A percentile compares a stretch with the other conserved stretches of the same genome.
Conservation (phyloP, 2,113 vertebrate genomes). For the Archilochus colubris region DNA sequence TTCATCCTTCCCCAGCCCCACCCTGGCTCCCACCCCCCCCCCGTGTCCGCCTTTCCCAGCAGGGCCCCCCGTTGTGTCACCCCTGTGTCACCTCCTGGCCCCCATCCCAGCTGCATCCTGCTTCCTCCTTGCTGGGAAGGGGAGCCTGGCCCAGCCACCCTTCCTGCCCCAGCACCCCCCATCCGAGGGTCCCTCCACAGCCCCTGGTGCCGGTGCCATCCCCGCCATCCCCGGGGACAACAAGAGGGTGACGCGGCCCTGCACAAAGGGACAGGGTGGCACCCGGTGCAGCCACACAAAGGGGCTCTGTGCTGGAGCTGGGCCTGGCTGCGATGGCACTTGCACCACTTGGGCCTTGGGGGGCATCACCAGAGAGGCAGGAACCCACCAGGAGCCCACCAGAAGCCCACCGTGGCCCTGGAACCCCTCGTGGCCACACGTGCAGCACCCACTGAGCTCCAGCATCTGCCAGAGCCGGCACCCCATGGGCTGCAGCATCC, state of each 20-base stretch:
- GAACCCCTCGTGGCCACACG: background rate
- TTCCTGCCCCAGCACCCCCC: background rate
- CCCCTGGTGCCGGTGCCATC: background rate
- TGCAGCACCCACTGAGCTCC: background rate
- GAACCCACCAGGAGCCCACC: no score
- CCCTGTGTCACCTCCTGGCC: background rate
- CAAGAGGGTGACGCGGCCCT: background rate
- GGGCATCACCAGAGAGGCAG: no score
- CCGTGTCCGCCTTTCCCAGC: background rate
- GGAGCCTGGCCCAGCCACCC: fast-evolving
- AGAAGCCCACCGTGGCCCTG: no score
- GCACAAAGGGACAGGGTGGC: background rate
- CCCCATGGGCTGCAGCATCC: background rate
- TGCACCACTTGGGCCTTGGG: background rate
- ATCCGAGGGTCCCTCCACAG: background rate
- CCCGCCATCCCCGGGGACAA: background rate
- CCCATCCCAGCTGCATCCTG: background rate
- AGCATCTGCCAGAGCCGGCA: background rate
- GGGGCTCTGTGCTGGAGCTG: background rate
- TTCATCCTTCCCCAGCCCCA: background rate
- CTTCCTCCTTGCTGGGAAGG: background rate
- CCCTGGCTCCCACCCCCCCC: no score
- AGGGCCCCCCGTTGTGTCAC: background rate
- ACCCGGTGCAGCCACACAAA: background rate
- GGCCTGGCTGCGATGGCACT: background rate